Conservation (phyloP, 1,140 invertebrate species). For the Gonioctena quinquepunctata region DNA sequence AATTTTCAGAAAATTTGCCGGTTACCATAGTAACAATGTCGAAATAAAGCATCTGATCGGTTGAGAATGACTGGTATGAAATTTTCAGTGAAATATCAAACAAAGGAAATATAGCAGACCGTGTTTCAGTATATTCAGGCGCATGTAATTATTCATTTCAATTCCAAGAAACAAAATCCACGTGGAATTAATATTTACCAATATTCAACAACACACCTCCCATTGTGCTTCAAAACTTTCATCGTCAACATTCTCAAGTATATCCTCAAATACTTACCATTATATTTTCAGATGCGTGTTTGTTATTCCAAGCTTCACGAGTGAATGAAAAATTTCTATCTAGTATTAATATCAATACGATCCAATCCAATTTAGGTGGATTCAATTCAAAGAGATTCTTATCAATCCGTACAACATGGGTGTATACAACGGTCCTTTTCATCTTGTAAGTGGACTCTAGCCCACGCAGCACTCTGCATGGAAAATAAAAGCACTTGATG, state of each 20-base stretch:
- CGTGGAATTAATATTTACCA: background rate
- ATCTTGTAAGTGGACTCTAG: background rate
- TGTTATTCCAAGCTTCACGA: background rate
- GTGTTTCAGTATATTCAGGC: too few species aligned
- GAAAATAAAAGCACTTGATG: background rate
- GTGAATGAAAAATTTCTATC: background rate
- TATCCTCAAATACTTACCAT: background rate
- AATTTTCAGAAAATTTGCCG: too few species aligned
- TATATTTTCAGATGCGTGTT: background rate
- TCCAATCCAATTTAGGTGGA: background rate
- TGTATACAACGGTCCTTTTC: background rate
- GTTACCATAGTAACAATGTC: too few species aligned
- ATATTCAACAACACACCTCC: background rate
- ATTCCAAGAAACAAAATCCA: background rate
- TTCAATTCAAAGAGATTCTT: constrained; percentile 4
- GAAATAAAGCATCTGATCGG: too few species aligned
- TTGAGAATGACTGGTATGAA: too few species aligned
- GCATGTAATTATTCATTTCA: background rate
- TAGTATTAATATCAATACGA: background rate
- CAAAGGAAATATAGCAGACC: too few species aligned
- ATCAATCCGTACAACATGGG: background rate
- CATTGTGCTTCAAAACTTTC: background rate
- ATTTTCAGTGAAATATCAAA: too few species aligned
- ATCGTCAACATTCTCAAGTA: background rate
- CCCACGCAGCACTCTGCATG: background rate